Evolutionary conservation across 2,888 invertebrate species (phyloP), one percentile per base, ranked within the genome.

Genomic region (Hesperia comma): DNA sequence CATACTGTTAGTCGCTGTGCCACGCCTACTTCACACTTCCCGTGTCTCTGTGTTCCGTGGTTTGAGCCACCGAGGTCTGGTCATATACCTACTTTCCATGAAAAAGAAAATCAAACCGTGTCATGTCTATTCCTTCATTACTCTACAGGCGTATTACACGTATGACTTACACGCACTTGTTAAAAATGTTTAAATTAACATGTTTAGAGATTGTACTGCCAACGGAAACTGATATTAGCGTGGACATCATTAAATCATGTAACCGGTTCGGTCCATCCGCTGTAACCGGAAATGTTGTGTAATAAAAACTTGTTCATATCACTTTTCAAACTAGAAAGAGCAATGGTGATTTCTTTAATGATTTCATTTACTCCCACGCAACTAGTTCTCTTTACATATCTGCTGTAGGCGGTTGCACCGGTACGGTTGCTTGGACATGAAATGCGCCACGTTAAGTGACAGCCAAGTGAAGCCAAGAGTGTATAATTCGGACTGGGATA

Each of bases 191-290:
- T 26, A n/a, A 7, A 55, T 46, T 14, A 63, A 63, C 46, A 7
- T 32, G 62, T 63, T 55, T 60, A 17, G 19, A 63, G 62, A 46
- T 63, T 32, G 26, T 55, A 61, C 40, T 53, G 43, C 17, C 32
- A 55, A 46, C 54, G 63, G 63, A 63, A 63, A 63, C 63, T n/a
- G 41, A 54, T 32, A 63, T 63, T 55, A 46, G 63, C 46, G 55
- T 55, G 46, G 63, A 46, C 54, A 55, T 63, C 33, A 63, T 63
- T 63, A 33, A 46, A 56, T 46, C 33, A 63, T 63, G 54, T 12
- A 53, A 40, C n/a, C 21, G 19, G 33, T 17, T 26, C 7, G 10
- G 60, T 17, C 37, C 32, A 62, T 55, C 53, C 43, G 32, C 26
- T 54, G 54, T 33, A 40, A 57, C 26, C 43, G 19, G 51, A 51